These are phyloP conservation scores for Rhynchotus rufescens DNA, from an alignment of 2,797 vertebrate species.

Conservation along the genomic window DNA sequence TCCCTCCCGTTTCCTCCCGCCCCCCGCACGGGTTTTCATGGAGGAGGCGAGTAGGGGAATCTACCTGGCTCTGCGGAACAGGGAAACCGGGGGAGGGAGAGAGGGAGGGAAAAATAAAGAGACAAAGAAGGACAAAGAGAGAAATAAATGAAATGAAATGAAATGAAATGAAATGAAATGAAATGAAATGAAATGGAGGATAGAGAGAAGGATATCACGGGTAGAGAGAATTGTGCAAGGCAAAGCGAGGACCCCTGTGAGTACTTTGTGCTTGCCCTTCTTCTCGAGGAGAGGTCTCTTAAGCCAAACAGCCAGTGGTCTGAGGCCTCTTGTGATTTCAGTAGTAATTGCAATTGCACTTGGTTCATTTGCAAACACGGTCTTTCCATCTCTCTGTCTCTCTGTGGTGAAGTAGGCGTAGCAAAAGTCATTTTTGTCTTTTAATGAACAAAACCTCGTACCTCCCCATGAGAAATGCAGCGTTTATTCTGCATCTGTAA, in stretches of 20 bases:
- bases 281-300: not conserved
- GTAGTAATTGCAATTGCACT: not conserved
- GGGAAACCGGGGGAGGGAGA: too few species aligned
- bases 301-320: not conserved
- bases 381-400: not conserved
- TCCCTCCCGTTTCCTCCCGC: too few species aligned
- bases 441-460: not conserved
- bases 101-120: too few species aligned
- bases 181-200: too few species aligned
- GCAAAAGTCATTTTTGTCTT: not conserved
- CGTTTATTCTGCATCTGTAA: not conserved
- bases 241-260: fast-evolving
- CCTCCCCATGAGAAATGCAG: not conserved
- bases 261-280: not conserved
- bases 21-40: too few species aligned
- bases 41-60: too few species aligned
- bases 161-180: too few species aligned
- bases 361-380: not conserved
- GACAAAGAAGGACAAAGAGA: too few species aligned
- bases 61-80: too few species aligned
- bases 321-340: not conserved
- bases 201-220: not conserved
- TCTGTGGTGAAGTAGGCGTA: not conserved
- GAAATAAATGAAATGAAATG: too few species aligned
- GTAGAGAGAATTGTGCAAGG: not conserved